Evolutionary conservation across 2,797 vertebrate genomes (phyloP), one percentile per base, ranked within the genome.

Genomic region (Catharus ustulatus): DNA sequence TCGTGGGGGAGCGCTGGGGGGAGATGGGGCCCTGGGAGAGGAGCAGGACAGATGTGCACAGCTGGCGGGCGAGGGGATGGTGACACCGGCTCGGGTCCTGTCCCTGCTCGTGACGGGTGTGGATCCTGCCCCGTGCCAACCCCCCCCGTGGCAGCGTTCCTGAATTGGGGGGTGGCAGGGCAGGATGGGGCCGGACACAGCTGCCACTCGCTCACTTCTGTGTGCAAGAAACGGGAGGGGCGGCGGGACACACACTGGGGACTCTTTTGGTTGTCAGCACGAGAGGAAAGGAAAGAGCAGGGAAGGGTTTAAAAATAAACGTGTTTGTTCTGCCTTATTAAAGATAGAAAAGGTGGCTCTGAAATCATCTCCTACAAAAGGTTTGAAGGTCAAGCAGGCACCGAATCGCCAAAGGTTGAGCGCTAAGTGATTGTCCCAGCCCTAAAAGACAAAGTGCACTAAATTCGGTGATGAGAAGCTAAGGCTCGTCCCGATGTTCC

Each of bases 261-360:
- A 57, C 55, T 94, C 89, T 96, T 97, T 97, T 97, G 97, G 97
- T 97, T 96, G 96, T 91, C 87, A 98, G 98, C 96, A 93, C 43
- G 42, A 96, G 91, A 81, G 86, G 92, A 92, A 85, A 92, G 73
- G 90, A 87, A 87, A 94, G 95, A 95, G 84, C 91, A 86, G 51
- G 52, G 58, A 93, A 93, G 90, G 95, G 92, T 92, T 95, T 96
- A 94, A 95, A 97, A 97, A 97, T 57, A 77, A 91, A 95, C 13
- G 3, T 76, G 67, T 95, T 95, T 94, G 95, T 95, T 97, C 95
- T 94, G 95, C 95, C 96, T 97, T 97, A 96, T 94, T 97, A 96
- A 93, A 89, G 63, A 97, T 94, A 96, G 69, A 93, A 96, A 97
- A 97, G 92, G 96, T 94, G 85, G 91, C 92, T 96, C 75, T 62